A percentile compares a stretch with the other conserved stretches of the same genome.
phyloP scores from a whole-genome alignment of 1,140 invertebrate species.

The Camponotus pennsylvanicus region DNA sequence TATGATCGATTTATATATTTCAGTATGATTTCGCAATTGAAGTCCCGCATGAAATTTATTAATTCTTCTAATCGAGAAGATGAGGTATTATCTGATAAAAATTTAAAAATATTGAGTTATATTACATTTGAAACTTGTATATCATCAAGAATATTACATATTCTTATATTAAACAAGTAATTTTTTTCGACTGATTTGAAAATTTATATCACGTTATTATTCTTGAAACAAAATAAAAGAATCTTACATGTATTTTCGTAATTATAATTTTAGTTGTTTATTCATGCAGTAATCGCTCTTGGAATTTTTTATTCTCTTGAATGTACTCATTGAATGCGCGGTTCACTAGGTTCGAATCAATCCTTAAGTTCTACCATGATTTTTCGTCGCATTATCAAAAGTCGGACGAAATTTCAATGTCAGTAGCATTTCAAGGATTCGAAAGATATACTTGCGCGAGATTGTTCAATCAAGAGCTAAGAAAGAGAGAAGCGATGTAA shows the following conservation, averaged over 20 bases:
- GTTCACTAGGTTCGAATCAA: constrained; percentile 15
- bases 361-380: constrained; percentile 33
- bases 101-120: not conserved
- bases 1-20: not conserved
- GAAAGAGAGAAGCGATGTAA: not conserved
- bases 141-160: not conserved
- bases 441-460: constrained; percentile 13
- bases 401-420: constrained; percentile 11
- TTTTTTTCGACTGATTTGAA: not conserved
- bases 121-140: not conserved
- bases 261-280: not conserved
- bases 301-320: not conserved
- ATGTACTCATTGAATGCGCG: not conserved
- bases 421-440: constrained; percentile 31
- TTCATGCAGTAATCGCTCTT: not conserved
- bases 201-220: constrained; percentile 7
- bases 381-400: not conserved
- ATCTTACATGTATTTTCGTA: constrained; percentile 12
- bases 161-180: constrained; percentile 15
- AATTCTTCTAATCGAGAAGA: not conserved
- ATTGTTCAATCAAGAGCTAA: constrained; percentile 21
- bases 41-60: not conserved
- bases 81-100: not conserved
- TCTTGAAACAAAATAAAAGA: not conserved
- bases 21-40: not conserved